These are phyloP conservation scores for Pelecanoides urinatrix DNA, from an alignment of 2,113 vertebrate species.

Conservation along the genomic window DNA sequence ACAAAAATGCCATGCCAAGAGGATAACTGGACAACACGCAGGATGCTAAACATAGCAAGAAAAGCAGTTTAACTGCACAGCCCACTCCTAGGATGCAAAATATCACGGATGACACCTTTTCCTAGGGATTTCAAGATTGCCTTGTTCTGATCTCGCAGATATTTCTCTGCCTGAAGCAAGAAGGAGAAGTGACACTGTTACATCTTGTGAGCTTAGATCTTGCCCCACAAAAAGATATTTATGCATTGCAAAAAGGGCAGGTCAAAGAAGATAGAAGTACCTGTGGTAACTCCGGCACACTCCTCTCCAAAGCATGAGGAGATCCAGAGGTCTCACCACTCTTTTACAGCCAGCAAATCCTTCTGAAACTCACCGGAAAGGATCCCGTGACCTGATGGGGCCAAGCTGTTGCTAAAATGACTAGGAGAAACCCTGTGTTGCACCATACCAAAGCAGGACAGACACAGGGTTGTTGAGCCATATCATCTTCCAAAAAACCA, in stretches of 20 bases:
- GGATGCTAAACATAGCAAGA: neutral
- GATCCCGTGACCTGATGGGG: neutral
- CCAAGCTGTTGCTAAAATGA: neutral
- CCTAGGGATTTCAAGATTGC: neutral
- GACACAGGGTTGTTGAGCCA: neutral
- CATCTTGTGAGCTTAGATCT: neutral
- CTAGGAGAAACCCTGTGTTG: neutral
- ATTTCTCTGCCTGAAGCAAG: neutral
- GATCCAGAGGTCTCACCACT: neutral
- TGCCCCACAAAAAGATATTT: neutral
- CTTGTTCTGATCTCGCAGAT: neutral
- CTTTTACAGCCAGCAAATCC: neutral
- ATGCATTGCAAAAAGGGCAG: neutral
- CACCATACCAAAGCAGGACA: neutral
- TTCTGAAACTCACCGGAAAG: neutral
- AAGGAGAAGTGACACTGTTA: neutral
- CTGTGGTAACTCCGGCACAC: neutral
- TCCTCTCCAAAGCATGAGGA: neutral
- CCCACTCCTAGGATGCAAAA: neutral
- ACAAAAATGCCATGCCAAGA: neutral
- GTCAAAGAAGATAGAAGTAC: neutral
- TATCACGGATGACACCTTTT: neutral
- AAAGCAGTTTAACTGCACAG: neutral
- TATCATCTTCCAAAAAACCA: neutral
- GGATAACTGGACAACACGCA: neutral